These are phyloP conservation scores for Ochropacha duplaris DNA, from an alignment of 2,888 invertebrate genomes.

Conservation along the genomic window DNA sequence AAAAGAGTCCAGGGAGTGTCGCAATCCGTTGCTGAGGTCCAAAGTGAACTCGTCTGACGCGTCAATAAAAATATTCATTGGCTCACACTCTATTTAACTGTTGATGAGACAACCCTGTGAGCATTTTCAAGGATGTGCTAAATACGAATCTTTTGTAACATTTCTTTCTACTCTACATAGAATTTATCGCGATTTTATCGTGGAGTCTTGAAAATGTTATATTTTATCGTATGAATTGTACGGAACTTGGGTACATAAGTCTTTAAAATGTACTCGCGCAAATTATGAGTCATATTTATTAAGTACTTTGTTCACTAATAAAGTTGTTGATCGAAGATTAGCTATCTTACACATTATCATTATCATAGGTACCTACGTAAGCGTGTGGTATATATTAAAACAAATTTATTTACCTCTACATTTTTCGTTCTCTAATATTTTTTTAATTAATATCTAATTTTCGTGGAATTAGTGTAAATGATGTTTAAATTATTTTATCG, in stretches of 20 bases:
- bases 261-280: background rate
- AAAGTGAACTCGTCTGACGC: constrained; percentile 66
- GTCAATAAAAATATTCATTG: constrained; percentile 82
- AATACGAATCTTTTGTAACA: background rate
- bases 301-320: too few species aligned
- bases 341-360: too few species aligned
- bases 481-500: too few species aligned
- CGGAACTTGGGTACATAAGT: background rate
- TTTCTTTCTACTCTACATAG: background rate
- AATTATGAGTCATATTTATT: background rate
- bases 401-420: too few species aligned
- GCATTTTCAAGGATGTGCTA: constrained; percentile 54
- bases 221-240: background rate
- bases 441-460: too few species aligned
- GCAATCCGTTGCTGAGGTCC: constrained; percentile 38
- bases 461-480: too few species aligned
- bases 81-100: constrained; percentile 79
- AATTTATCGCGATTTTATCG: background rate
- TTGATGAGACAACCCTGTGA: constrained; percentile 68
- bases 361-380: too few species aligned
- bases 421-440: too few species aligned
- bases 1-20: constrained; percentile 28
- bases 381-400: too few species aligned
- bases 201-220: background rate
- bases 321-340: too few species aligned